These are phyloP conservation scores for Leptoclinus maculatus DNA, from an alignment of 2,797 vertebrate species.

Conservation along the genomic window DNA sequence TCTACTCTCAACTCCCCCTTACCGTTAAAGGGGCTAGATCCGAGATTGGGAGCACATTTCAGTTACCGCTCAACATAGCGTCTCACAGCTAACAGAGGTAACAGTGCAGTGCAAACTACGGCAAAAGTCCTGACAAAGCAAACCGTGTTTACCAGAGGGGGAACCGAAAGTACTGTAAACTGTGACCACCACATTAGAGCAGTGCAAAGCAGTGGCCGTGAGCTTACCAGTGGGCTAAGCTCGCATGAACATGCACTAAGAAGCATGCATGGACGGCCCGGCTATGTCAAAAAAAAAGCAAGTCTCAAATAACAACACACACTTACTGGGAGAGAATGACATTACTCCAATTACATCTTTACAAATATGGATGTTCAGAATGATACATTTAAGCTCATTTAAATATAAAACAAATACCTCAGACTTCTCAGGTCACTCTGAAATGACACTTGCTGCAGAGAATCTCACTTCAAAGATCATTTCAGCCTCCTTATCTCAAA, in stretches of 20 bases:
- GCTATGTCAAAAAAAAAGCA: no score
- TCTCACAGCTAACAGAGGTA: background rate
- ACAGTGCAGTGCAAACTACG: background rate
- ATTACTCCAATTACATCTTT: background rate
- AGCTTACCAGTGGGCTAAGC: no score
- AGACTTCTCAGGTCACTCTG: constrained; percentile 28
- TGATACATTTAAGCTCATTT: background rate
- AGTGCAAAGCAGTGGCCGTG: background rate
- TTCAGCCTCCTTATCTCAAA: constrained; percentile 45
- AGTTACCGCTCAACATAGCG: background rate
- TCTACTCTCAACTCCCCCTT: constrained; percentile 28
- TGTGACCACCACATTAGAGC: background rate
- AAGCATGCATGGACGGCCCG: no score
- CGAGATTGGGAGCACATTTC: background rate
- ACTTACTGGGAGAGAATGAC: background rate
- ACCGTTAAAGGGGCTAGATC: background rate
- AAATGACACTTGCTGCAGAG: constrained; percentile 32
- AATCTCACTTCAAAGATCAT: constrained; percentile 47
- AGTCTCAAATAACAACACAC: no score
- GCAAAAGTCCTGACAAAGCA: background rate
- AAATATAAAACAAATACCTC: constrained; percentile 4
- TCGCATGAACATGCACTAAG: no score
- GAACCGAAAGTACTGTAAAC: background rate
- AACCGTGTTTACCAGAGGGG: background rate
- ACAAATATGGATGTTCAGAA: background rate